phyloP scores from a whole-genome alignment of 2,113 vertebrate species.

The Menura novaehollandiae region DNA sequence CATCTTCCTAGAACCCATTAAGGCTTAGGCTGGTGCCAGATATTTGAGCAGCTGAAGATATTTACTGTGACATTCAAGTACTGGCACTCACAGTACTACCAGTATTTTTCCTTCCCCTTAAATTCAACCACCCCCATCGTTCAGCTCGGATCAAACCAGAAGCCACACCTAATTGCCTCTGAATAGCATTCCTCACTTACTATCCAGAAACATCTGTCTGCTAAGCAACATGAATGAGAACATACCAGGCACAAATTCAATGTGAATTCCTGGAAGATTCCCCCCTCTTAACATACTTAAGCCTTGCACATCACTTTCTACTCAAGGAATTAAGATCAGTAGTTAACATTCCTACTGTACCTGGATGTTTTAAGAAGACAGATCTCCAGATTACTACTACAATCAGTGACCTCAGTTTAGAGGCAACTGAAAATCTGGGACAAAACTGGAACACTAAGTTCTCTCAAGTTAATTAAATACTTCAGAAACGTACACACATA shows the following conservation, averaged over 20 bases:
- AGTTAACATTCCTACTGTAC: background rate
- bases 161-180: background rate
- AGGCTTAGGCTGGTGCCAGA: background rate
- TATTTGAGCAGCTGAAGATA: background rate
- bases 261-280: background rate
- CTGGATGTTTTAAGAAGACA: background rate
- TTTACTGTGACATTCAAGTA: background rate
- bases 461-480: background rate
- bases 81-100: background rate
- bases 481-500: background rate
- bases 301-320: background rate
- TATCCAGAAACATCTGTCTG: conserved; percentile 1
- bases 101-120: background rate
- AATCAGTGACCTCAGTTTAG: background rate
- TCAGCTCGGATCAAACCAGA: background rate
- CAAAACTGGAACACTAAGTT: background rate
- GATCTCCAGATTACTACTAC: background rate
- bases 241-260: background rate
- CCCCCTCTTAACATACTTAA: background rate
- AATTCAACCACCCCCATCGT: background rate
- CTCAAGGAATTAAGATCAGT: background rate
- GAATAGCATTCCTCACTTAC: background rate
- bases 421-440: background rate
- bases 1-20: background rate
- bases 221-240: background rate